Conservation (phyloP, 2,113 vertebrate genomes). For the Candoia aspera region DNA sequence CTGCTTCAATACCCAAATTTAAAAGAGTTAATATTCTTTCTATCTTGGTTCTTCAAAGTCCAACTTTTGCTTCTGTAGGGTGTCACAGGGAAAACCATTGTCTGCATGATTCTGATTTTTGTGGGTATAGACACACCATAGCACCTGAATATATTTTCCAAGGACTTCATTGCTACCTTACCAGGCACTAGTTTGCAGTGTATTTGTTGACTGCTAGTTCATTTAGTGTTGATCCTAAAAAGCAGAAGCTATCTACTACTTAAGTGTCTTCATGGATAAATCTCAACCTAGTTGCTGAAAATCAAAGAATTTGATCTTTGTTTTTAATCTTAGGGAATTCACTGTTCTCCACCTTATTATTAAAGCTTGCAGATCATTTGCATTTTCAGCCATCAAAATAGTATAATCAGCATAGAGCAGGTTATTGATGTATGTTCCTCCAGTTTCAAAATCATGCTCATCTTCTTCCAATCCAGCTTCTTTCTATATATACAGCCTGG, state of each 20-base stretch:
- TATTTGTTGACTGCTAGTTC: not conserved
- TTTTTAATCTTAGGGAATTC: not conserved
- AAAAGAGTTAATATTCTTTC: no score
- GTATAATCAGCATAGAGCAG: not conserved
- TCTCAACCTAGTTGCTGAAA: not conserved
- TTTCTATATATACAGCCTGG: not conserved
- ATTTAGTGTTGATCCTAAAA: not conserved
- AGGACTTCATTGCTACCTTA: not conserved
- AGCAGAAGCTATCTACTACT: not conserved
- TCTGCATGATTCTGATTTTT: no score
- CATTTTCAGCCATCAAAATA: not conserved
- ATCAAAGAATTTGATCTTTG: not conserved
- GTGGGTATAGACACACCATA: no score
- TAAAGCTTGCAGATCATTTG: not conserved
- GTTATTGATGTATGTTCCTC: not conserved
- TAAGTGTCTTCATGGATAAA: not conserved
- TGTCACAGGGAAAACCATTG: no score
- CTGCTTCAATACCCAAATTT: no score
- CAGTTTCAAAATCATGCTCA: not conserved
- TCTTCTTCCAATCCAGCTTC: not conserved
- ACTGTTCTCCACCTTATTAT: not conserved
- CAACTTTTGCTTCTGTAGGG: no score
- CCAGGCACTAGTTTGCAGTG: not conserved
- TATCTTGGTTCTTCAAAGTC: no score
- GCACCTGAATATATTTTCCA: not conserved